phyloP scores from a whole-genome alignment of 2,113 vertebrate species.

The Callospermophilus lateralis region DNA sequence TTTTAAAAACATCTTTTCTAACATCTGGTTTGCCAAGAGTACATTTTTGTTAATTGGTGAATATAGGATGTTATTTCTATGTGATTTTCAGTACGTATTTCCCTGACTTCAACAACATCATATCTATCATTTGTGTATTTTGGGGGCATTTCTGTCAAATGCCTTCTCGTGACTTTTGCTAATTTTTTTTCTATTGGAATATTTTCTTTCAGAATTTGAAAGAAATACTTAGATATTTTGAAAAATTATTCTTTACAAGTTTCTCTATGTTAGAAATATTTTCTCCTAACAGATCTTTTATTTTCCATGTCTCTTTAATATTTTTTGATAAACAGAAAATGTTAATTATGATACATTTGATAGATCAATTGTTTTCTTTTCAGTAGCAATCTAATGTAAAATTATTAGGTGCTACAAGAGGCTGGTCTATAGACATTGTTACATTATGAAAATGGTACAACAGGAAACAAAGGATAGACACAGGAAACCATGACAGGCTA shows the following conservation, averaged over 20 bases:
- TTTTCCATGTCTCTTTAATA: neutral
- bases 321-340: neutral
- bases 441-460: neutral
- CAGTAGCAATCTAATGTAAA: neutral
- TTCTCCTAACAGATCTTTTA: neutral
- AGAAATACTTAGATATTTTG: neutral
- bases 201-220: neutral
- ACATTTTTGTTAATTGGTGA: neutral
- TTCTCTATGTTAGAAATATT: neutral
- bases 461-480: neutral
- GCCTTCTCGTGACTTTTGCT: neutral
- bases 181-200: neutral
- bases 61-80: neutral
- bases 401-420: neutral
- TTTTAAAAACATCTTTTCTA: neutral
- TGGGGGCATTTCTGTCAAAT: neutral
- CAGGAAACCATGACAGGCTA: too few species aligned
- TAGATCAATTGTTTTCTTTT: neutral
- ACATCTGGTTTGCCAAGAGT: neutral
- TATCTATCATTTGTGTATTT: neutral
- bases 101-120: neutral
- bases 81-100: neutral
- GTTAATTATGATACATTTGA: neutral
- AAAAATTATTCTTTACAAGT: neutral
- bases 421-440: neutral